Evolutionary conservation across 1,140 invertebrate genomes (phyloP).

Genomic region (Brachionus manjavacas): DNA sequence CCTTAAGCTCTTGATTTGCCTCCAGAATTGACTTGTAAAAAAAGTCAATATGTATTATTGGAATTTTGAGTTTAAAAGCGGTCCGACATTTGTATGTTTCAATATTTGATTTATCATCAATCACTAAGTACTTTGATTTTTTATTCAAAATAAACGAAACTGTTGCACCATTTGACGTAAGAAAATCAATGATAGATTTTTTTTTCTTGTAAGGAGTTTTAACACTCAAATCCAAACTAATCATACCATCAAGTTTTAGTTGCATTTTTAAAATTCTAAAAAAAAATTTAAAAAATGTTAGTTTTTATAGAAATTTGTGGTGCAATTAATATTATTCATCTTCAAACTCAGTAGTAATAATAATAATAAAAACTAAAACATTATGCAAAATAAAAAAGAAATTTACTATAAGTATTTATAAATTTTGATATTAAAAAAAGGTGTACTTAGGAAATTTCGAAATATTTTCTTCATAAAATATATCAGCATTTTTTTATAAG

Average conservation of each 20-base stretch:
- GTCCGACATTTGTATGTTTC: constrained; percentile 49
- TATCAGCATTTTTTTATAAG: no score
- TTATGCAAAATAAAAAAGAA: no score
- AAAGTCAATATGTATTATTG: constrained; percentile 49
- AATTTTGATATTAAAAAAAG: no score
- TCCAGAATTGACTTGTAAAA: constrained; percentile 48
- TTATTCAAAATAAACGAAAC: constrained; percentile 9
- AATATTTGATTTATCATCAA: constrained; percentile 47
- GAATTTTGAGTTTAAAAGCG: constrained; percentile 48
- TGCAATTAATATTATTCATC: no score
- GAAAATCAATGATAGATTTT: constrained; percentile 31
- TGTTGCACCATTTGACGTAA: not conserved
- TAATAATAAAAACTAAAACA: no score
- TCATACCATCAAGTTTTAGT: not conserved
- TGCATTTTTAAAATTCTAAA: not conserved
- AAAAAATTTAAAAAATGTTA: no score
- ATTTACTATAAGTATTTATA: no score
- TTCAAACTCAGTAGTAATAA: no score
- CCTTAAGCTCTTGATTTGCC: constrained; percentile 43
- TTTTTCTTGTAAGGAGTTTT: constrained; percentile 14
- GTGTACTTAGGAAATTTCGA: no score
- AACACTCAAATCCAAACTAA: constrained; percentile 23
- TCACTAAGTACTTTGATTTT: constrained; percentile 43
- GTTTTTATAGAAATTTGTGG: no score
- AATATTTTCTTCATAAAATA: no score